Evolutionary conservation across 1,140 invertebrate species (phyloP).

Genomic region (Drosophila hydei): DNA sequence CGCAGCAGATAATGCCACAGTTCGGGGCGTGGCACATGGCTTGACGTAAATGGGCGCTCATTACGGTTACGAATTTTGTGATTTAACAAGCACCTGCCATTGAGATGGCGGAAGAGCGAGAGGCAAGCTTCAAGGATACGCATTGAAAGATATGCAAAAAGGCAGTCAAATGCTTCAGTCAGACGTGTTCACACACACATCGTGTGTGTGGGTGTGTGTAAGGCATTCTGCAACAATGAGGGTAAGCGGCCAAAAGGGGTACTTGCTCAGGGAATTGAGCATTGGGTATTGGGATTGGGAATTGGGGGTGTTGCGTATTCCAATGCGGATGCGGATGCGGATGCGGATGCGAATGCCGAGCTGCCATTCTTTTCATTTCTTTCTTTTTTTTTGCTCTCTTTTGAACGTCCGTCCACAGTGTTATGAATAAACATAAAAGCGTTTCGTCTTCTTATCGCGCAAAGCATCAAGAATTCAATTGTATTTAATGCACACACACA

Average conservation of each 20-base stretch:
- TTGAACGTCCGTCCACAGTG: conserved; percentile 29
- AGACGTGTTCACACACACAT: conserved; percentile 20
- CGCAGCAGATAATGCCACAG: not conserved
- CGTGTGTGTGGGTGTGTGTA: conserved; percentile 9
- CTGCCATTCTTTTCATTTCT: conserved; percentile 4
- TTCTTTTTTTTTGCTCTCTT: conserved; percentile 5
- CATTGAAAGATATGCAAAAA: conserved; percentile 38
- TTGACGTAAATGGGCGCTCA: conserved; percentile 32
- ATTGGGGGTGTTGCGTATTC: conserved; percentile 24
- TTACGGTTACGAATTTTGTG: conserved; percentile 35
- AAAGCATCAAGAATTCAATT: conserved; percentile 75
- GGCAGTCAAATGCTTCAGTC: conserved; percentile 34
- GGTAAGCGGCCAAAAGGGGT: conserved; percentile 36
- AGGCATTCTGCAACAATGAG: conserved; percentile 41
- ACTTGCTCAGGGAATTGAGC: conserved; percentile 18
- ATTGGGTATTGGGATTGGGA: conserved; percentile 3
- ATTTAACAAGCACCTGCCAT: conserved; percentile 39
- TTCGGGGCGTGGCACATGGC: not conserved
- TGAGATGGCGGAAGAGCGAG: not conserved
- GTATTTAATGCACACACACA: conserved; percentile 56
- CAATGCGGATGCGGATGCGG: conserved; percentile 20
- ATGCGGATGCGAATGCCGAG: conserved; percentile 22
- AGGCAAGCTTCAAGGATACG: conserved; percentile 10
- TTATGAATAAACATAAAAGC: conserved; percentile 79
- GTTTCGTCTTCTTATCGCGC: conserved; percentile 66